Conservation (phyloP, 2,888 invertebrate species). For the Drosophila austrosaltans region DNA sequence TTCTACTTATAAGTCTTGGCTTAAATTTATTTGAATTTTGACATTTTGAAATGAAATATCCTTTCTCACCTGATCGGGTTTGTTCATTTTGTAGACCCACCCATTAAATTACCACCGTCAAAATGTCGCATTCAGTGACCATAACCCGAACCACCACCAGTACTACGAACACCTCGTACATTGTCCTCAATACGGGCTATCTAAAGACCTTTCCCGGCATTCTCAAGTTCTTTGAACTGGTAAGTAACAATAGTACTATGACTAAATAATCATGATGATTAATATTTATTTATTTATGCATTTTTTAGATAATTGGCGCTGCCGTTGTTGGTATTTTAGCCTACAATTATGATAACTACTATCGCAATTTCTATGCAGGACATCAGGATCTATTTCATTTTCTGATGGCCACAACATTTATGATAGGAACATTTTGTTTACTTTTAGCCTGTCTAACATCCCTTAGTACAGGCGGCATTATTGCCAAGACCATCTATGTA, state of each 20-base stretch:
- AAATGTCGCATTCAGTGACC: constrained; percentile 94
- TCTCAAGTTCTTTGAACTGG: constrained; percentile 92
- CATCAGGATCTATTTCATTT: constrained; percentile 88
- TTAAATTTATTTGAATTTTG: no score
- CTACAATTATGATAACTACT: constrained; percentile 84
- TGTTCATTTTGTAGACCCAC: constrained; percentile 23
- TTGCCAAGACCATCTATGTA: constrained; percentile 88
- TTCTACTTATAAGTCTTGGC: no score
- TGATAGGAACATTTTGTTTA: constrained; percentile 91
- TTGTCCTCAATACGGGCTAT: constrained; percentile 92
- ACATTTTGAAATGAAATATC: not conserved
- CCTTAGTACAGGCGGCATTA: constrained; percentile 91
- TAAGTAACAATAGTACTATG: constrained; percentile 80
- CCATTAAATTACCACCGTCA: constrained; percentile 64
- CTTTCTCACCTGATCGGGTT: no score
- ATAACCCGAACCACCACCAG: constrained; percentile 94
- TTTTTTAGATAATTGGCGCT: constrained; percentile 88
- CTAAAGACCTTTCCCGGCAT: constrained; percentile 91
- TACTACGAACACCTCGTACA: constrained; percentile 89
- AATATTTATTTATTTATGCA: not conserved
- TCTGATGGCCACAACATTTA: constrained; percentile 89
- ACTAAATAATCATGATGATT: no score
- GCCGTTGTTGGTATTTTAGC: constrained; percentile 89
- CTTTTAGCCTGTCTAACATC: constrained; percentile 90
- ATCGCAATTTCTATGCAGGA: constrained; percentile 65